phyloP scores from a whole-genome alignment of 2,797 vertebrate genomes.

The Enteromius paludinosus region DNA sequence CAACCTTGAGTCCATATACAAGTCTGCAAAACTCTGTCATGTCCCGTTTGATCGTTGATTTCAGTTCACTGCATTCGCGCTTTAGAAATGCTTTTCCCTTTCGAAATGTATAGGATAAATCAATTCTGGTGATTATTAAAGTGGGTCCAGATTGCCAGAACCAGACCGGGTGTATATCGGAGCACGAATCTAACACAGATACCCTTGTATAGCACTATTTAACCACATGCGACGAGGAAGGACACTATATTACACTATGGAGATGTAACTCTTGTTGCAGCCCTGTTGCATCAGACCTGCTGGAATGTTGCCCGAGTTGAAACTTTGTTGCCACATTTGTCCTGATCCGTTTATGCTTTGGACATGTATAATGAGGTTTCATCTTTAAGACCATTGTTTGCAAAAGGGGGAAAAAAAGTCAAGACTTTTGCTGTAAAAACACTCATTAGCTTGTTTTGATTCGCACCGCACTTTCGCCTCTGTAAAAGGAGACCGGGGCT shows the following conservation, averaged over 20 bases:
- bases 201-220: conserved; percentile 72
- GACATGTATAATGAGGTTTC: conserved; percentile 56
- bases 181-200: conserved; percentile 10
- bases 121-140: neutral
- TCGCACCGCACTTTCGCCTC: neutral
- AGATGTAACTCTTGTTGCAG: conserved; percentile 82
- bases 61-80: neutral
- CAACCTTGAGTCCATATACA: neutral
- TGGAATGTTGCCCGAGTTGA: conserved; percentile 76
- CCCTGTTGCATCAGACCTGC: conserved; percentile 86
- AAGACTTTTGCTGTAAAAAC: conserved; percentile 10
- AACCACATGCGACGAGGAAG: conserved; percentile 73
- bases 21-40: neutral
- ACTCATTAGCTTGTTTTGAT: conserved; percentile 31
- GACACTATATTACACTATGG: conserved; percentile 74
- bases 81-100: neutral
- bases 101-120: neutral
- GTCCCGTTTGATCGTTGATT: neutral
- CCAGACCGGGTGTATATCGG: neutral
- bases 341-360: conserved; percentile 51
- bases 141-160: conserved; percentile 14
- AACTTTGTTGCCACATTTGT: conserved; percentile 72
- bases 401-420: neutral
- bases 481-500: neutral
- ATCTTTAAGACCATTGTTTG: conserved; percentile 56